Percentiles rank a stretch among this genome's conserved stretches.
Conservation (phyloP, 35 echinoderm and acorn worm genomes). For the Apostichopus japonicus region DNA sequence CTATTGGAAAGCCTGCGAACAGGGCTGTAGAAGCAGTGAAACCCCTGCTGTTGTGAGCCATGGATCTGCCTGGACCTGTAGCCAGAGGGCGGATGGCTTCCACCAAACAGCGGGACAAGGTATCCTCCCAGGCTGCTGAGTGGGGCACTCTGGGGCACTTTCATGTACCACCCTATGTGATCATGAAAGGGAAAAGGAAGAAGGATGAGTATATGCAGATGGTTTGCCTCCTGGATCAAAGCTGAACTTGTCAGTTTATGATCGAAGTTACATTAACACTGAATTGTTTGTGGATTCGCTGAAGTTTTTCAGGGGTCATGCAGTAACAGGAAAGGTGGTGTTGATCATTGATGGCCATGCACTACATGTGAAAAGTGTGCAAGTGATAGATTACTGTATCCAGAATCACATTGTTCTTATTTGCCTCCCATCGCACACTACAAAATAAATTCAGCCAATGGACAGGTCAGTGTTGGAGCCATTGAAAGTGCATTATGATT, state of each 20-base stretch:
- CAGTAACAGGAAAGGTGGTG: slow-evolving; percentile 36
- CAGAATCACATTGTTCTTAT: slow-evolving; percentile 43
- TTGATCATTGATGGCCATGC: slow-evolving; percentile 45
- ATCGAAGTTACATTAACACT: slow-evolving; percentile 47
- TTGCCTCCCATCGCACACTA: slow-evolving; percentile 38
- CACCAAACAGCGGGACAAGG: too few relatives aligned
- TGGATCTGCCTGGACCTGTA: too few relatives aligned
- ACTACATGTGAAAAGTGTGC: neutral
- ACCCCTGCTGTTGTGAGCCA: too few relatives aligned
- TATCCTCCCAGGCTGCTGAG: too few relatives aligned
- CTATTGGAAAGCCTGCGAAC: too few relatives aligned
- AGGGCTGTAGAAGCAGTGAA: too few relatives aligned
- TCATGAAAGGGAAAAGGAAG: slow-evolving; percentile 59
- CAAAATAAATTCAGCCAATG: slow-evolving; percentile 50
- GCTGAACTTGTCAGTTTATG: slow-evolving; percentile 48
- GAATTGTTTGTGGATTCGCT: slow-evolving; percentile 63
- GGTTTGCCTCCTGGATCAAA: slow-evolving; percentile 57
- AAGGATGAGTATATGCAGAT: slow-evolving; percentile 58
- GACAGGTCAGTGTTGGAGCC: slow-evolving; percentile 47
- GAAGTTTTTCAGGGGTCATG: slow-evolving; percentile 44
- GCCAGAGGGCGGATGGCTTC: too few relatives aligned
- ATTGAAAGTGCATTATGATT: slow-evolving; percentile 43
- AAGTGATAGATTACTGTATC: slow-evolving; percentile 12
- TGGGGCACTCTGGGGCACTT: too few relatives aligned
- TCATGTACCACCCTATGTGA: slow-evolving; percentile 60